A percentile compares a stretch with the other conserved stretches of the same genome.
These are phyloP conservation scores for Apogon hyalosoma DNA, from an alignment of 2,797 vertebrate species.

Conservation along the genomic window DNA sequence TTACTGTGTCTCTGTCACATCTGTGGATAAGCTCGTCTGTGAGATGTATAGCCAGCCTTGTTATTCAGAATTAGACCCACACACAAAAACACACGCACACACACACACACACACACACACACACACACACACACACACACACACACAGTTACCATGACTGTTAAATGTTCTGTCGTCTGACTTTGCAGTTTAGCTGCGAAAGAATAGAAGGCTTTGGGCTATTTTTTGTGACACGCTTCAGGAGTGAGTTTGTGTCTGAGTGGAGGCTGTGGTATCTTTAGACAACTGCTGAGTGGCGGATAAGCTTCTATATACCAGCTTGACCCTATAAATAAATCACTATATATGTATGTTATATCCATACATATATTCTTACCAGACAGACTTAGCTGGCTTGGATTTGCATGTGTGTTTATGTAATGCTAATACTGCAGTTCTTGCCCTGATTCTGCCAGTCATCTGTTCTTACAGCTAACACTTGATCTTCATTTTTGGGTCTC, in stretches of 20 bases:
- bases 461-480: constrained; percentile 1
- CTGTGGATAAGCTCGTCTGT: constrained; percentile 43
- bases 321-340: constrained; percentile 28
- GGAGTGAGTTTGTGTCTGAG: not conserved
- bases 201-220: constrained; percentile 41
- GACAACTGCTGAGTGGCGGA: constrained; percentile 36
- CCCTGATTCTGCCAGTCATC: constrained; percentile 36
- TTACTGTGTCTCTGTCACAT: constrained; percentile 50
- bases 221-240: constrained; percentile 28
- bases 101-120: constrained; percentile 15
- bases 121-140: constrained; percentile 14
- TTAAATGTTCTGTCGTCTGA: constrained; percentile 45
- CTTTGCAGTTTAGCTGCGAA: constrained; percentile 45
- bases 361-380: constrained; percentile 19
- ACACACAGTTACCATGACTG: constrained; percentile 20
- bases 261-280: constrained; percentile 41
- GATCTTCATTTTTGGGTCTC: constrained; percentile 4
- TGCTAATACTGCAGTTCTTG: constrained; percentile 42
- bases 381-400: constrained; percentile 3
- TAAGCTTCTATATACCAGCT: constrained; percentile 29
- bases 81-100: constrained; percentile 20
- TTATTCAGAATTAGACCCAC: constrained; percentile 43
- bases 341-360: constrained; percentile 21
- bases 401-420: constrained; percentile 35
- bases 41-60: constrained; percentile 44